These are phyloP conservation scores for Ormyrus labotus DNA, from an alignment of 2,888 invertebrate species.

Conservation along the genomic window DNA sequence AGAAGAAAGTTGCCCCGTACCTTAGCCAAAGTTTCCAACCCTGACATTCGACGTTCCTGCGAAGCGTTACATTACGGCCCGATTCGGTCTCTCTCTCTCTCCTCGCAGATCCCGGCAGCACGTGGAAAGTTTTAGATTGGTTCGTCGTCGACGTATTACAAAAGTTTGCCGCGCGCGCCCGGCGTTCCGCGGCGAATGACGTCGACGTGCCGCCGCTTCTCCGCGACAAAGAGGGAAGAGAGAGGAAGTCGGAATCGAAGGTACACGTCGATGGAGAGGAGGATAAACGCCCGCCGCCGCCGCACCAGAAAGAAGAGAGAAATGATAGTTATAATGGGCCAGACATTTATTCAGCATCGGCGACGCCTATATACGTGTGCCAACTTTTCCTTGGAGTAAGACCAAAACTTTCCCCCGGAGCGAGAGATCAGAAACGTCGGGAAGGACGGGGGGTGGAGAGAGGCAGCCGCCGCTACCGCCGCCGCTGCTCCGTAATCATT, in stretches of 20 bases:
- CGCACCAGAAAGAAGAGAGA: slow-evolving; percentile 19
- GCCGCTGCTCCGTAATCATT: slow-evolving; percentile 64
- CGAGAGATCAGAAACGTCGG: neutral
- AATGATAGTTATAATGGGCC: slow-evolving; percentile 66
- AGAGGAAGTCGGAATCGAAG: slow-evolving; percentile 3
- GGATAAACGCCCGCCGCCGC: neutral
- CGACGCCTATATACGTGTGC: slow-evolving; percentile 64
- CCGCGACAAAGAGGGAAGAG: slow-evolving; percentile 37
- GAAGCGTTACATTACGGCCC: slow-evolving; percentile 55
- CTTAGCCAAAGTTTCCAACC: slow-evolving; percentile 39
- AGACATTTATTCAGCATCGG: slow-evolving; percentile 70
- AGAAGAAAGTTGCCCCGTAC: no score
- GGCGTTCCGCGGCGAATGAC: slow-evolving; percentile 43
- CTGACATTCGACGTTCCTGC: slow-evolving; percentile 47
- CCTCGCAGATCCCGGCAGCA: slow-evolving; percentile 60
- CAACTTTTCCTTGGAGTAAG: slow-evolving; percentile 70
- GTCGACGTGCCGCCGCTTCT: slow-evolving; percentile 26
- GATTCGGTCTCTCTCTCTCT: slow-evolving; percentile 31
- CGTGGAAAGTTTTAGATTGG: slow-evolving; percentile 61
- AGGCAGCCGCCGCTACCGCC: slow-evolving; percentile 24
- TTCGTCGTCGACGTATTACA: slow-evolving; percentile 66
- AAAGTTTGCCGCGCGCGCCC: slow-evolving; percentile 64
- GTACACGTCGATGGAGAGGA: neutral
- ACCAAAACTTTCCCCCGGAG: slow-evolving; percentile 67
- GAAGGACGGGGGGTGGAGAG: slow-evolving; percentile 22